These are phyloP conservation scores for Heliconius congener DNA, from an alignment of 1,140 invertebrate genomes.

Conservation along the genomic window DNA sequence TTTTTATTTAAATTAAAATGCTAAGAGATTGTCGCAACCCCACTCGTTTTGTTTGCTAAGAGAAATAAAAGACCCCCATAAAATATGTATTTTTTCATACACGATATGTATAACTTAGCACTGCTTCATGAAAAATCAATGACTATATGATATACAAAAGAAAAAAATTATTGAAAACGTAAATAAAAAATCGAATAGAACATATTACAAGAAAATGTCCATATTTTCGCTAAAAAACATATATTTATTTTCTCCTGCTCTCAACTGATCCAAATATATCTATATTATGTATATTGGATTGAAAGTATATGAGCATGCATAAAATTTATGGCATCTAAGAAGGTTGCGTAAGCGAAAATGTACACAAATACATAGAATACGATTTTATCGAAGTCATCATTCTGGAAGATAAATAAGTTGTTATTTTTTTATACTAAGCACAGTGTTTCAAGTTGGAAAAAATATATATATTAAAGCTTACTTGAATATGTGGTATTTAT, in stretches of 20 bases:
- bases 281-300: slow-evolving; percentile 3
- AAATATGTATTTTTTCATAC: background rate
- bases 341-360: slow-evolving; percentile 13
- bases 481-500: too few species aligned
- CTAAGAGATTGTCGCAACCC: too few species aligned
- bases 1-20: too few species aligned
- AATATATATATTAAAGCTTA: background rate
- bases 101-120: too few species aligned
- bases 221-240: background rate
- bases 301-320: slow-evolving; percentile 15
- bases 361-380: slow-evolving; percentile 22
- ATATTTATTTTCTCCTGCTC: slow-evolving; percentile 7
- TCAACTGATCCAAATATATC: background rate
- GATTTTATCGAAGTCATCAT: slow-evolving; percentile 28
- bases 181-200: too few species aligned
- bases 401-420: slow-evolving; percentile 13
- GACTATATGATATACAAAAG: too few species aligned
- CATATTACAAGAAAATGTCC: background rate
- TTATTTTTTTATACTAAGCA: background rate
- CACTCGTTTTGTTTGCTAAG: too few species aligned
- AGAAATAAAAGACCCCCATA: background rate
- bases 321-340: slow-evolving; percentile 6
- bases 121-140: too few species aligned
- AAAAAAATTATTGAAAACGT: too few species aligned
- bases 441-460: background rate